A percentile compares a stretch with the other conserved stretches of the same genome.
Evolutionary conservation across 2,888 invertebrate species (phyloP).

Genomic region (Pachliopta kotzebuea): DNA sequence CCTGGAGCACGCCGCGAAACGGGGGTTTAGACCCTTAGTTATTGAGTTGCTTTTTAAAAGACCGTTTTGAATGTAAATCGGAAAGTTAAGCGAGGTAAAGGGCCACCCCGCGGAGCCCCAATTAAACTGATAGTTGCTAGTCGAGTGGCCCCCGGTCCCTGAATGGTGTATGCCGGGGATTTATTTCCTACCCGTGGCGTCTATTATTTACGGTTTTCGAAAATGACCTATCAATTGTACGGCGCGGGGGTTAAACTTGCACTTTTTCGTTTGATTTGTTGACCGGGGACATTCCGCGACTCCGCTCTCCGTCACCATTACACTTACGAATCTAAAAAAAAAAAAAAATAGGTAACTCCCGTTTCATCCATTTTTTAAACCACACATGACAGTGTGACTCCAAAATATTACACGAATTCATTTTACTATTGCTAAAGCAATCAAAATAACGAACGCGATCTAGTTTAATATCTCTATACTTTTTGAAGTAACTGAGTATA

Average conservation of each 20-base stretch:
- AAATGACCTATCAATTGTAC: constrained; percentile 30
- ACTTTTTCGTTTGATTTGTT: background rate
- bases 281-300: background rate
- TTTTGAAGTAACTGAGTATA: no score
- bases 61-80: constrained; percentile 80
- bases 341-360: no score
- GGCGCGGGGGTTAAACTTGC: background rate
- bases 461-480: no score
- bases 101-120: constrained; percentile 67
- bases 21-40: constrained; percentile 66
- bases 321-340: no score
- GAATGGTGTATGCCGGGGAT: constrained; percentile 32
- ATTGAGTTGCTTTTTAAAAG: constrained; percentile 77
- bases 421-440: no score
- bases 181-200: constrained; percentile 23
- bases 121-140: constrained; percentile 74
- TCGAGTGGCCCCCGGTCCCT: constrained; percentile 40
- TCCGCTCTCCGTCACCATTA: background rate
- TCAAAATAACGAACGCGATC: no score
- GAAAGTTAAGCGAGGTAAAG: constrained; percentile 77
- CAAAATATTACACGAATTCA: no score
- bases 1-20: constrained; percentile 66
- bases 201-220: constrained; percentile 28
- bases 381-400: no score
- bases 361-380: no score